Base-by-base conservation (phyloP, 2,113 vertebrate genomes). In the Sitta europaea region DNA sequence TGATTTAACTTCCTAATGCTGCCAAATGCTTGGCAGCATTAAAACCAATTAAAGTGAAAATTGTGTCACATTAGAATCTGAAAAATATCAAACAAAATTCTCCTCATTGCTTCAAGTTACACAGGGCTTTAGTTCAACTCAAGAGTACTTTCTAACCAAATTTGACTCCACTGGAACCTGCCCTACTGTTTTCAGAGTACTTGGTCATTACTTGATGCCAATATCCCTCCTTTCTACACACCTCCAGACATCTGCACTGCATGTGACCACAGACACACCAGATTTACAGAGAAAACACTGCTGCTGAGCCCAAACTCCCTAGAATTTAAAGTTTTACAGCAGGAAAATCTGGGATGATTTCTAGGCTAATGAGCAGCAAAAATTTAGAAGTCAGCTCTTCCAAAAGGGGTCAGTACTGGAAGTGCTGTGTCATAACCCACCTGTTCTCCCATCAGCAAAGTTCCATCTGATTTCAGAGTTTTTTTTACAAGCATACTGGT, bases 31-130 rank as follows among this genome's bases (percentile, higher is more conserved):
- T 95, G 92, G 87, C 94, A 95, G 85, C 42, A 77, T 74, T 93
- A 89, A 95, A 95, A 78, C 55, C 82, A 96, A 95, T 97, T 95
- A 87, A 94, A 95, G 93, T 91, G 87, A 96, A 95, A 95, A 96
- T 95, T 75, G 50, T 5, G 38, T 89, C 40, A 2, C 66, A 94
- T 68, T 94, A 92, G 92, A 92, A 93, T 75, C 71, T 86, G 92
- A 90, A 90, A 94, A 92, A 50, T 35, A 92, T 84, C 50, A 95
- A 88, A 73, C 57, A 88, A 78, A 91, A 89, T 85, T 91, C 14
- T 94, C 90, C 51, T 86, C 76, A 87, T 68, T 70, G 45, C 76
- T 91, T 91, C 51, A 77, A 90, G 73, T 55, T 76, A 91, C 67
- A 35, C 27, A 42, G 29, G 22, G 55, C 19, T 47, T 72, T 73